phyloP scores from a whole-genome alignment of 2,113 vertebrate genomes.

The Harpagus bidentatus region DNA sequence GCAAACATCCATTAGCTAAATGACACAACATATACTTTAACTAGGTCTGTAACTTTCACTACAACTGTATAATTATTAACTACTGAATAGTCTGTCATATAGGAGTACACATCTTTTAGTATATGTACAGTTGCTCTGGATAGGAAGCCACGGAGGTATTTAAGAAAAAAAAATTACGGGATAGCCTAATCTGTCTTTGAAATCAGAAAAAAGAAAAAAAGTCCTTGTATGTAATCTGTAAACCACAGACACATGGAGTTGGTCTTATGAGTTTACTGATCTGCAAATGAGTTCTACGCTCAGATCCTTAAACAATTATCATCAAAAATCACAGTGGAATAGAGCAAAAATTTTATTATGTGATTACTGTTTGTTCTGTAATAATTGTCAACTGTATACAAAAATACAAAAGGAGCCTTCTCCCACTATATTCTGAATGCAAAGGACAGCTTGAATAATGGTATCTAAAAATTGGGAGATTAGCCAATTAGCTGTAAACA shows the following conservation, averaged over 20 bases:
- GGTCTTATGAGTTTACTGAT: not conserved
- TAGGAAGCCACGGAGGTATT: not conserved
- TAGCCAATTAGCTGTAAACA: not conserved
- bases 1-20: conserved; percentile 39
- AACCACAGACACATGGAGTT: not conserved
- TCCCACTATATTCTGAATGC: not conserved
- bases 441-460: not conserved
- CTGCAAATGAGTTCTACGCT: not conserved
- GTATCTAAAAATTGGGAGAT: not conserved
- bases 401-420: not conserved
- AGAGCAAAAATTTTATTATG: not conserved
- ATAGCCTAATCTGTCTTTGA: not conserved
- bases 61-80: not conserved
- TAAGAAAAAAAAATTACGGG: not conserved
- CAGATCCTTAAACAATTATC: not conserved
- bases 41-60: not conserved
- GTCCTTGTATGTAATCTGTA: not conserved
- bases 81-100: not conserved
- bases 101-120: not conserved
- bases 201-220: not conserved
- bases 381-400: not conserved
- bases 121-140: not conserved
- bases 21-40: conserved; percentile 22
- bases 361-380: not conserved
- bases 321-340: not conserved